These are phyloP conservation scores for Caenorhabditis macrosperma DNA, from an alignment of 2,888 invertebrate genomes.

Conservation along the genomic window DNA sequence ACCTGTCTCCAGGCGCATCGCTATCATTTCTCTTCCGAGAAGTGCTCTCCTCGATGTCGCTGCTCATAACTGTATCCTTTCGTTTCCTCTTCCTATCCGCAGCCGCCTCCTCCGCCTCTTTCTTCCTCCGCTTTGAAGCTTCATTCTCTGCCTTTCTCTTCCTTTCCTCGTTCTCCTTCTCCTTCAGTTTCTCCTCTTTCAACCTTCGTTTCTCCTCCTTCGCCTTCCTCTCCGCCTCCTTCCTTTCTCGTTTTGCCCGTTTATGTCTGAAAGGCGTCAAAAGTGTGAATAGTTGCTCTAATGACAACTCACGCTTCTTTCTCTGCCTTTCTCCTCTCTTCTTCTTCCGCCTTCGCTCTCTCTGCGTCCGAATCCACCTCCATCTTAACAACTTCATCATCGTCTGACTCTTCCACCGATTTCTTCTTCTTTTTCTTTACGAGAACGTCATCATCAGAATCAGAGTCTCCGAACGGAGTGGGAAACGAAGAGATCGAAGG, in stretches of 20 bases:
- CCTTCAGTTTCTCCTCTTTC: slow-evolving; percentile 26
- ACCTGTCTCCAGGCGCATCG: neutral
- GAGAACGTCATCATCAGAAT: neutral
- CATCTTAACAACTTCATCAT: neutral
- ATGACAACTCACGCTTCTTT: slow-evolving; percentile 7
- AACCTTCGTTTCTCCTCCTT: slow-evolving; percentile 12
- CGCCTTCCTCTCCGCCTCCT: slow-evolving; percentile 1
- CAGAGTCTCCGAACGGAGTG: slow-evolving; percentile 1
- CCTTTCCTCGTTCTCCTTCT: slow-evolving; percentile 34
- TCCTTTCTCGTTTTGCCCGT: slow-evolving; percentile 17
- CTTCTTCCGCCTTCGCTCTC: neutral
- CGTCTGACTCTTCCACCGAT: neutral
- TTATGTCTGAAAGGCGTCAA: too few relatives aligned
- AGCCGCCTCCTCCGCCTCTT: slow-evolving; percentile 28
- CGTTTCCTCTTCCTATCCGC: slow-evolving; percentile 3
- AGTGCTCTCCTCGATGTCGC: slow-evolving; percentile 1
- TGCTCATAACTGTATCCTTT: neutral
- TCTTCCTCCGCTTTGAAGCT: slow-evolving; percentile 25
- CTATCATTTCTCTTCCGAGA: slow-evolving; percentile 16
- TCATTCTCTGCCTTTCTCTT: slow-evolving; percentile 21
- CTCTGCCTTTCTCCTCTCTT: neutral
- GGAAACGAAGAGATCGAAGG: neutral
- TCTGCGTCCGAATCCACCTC: slow-evolving; percentile 9
- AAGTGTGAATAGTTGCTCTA: too few relatives aligned
- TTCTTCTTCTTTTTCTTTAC: neutral